Conservation (phyloP, 1,140 invertebrate species). For the Drosophila parabipectinata region DNA sequence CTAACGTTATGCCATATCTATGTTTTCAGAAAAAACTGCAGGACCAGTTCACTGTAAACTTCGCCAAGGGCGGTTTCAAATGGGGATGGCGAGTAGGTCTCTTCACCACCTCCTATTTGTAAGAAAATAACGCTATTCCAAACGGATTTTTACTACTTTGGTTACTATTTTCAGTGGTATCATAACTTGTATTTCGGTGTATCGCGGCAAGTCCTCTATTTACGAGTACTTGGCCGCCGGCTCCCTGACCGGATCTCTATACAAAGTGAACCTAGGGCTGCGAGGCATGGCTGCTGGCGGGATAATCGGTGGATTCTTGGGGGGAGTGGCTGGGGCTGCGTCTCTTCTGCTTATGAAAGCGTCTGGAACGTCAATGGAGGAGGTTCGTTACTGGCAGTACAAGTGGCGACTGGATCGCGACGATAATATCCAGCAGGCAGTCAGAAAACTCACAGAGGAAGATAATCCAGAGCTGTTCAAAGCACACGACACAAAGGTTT, state of each 20-base stretch:
- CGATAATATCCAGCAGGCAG: constrained; percentile 68
- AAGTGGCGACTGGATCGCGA: constrained; percentile 83
- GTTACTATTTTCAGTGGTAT: constrained; percentile 85
- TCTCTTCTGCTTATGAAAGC: constrained; percentile 84
- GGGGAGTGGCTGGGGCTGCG: constrained; percentile 84
- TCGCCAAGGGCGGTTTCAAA: constrained; percentile 88
- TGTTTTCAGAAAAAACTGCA: constrained; percentile 87
- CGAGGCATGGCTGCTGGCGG: constrained; percentile 88
- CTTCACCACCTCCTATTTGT: constrained; percentile 88
- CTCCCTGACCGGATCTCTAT: constrained; percentile 85
- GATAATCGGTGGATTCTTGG: constrained; percentile 85
- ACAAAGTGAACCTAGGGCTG: constrained; percentile 85
- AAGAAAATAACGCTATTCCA: constrained; percentile 40
- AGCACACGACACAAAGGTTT: constrained; percentile 57
- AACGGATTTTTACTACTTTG: not conserved
- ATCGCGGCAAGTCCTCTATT: constrained; percentile 87
- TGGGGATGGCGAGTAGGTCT: constrained; percentile 87
- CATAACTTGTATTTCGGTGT: constrained; percentile 87
- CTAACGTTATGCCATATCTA: not conserved
- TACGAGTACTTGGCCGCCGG: constrained; percentile 88
- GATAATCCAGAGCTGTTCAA: constrained; percentile 58
- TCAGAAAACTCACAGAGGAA: constrained; percentile 58
- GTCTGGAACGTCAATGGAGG: constrained; percentile 85
- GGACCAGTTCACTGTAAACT: constrained; percentile 87
- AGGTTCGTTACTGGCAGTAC: constrained; percentile 85